Evolutionary conservation across 2,113 vertebrate species (phyloP).

Genomic region (Laterallus jamaicensis): DNA sequence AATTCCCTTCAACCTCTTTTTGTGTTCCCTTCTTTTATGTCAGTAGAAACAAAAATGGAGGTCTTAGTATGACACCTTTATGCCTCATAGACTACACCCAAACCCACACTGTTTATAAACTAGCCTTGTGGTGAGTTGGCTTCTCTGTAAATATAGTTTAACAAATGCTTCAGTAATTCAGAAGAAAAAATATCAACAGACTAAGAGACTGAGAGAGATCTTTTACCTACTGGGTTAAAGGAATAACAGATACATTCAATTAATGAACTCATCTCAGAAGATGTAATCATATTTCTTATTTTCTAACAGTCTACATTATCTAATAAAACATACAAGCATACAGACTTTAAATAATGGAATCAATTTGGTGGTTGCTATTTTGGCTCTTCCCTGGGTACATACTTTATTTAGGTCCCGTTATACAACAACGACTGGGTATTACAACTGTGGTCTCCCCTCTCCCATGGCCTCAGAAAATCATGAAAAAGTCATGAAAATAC

Average conservation of each 20-base stretch:
- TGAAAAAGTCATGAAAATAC: not conserved
- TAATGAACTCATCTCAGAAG: not conserved
- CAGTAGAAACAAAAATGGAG: not conserved
- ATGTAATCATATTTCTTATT: not conserved
- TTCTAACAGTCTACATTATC: not conserved
- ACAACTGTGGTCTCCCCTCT: not conserved
- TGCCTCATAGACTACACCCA: not conserved
- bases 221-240: not conserved
- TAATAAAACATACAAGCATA: not conserved
- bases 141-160: not conserved
- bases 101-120: not conserved
- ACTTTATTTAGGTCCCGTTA: not conserved
- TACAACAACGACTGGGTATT: not conserved
- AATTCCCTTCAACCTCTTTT: not conserved
- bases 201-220: not conserved
- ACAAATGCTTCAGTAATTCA: not conserved
- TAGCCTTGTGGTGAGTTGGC: not conserved
- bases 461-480: not conserved
- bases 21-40: not conserved
- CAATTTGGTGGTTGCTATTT: not conserved
- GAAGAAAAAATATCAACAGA: not conserved
- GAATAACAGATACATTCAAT: not conserved
- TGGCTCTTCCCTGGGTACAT: not conserved
- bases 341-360: not conserved
- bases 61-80: not conserved